A percentile compares a stretch with the other conserved stretches of the same genome.
phyloP scores from a whole-genome alignment of 2,888 invertebrate species.

The Abrostola triplasia region DNA sequence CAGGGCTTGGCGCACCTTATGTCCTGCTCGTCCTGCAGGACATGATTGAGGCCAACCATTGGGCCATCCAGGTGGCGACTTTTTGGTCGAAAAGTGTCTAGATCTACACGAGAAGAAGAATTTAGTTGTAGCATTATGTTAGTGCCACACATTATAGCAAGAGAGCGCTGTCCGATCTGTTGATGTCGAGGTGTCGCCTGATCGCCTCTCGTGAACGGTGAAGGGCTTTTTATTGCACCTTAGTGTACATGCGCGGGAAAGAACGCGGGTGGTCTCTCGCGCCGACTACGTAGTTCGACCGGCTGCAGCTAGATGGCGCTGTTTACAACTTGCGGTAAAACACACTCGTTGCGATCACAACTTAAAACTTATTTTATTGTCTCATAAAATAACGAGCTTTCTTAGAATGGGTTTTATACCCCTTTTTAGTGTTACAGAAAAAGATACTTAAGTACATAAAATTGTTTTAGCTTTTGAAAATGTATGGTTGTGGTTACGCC shows the following conservation, averaged over 20 bases:
- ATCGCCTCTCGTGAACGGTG: slow-evolving; percentile 29
- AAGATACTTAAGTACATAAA: slow-evolving; percentile 7
- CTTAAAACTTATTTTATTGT: slow-evolving; percentile 55
- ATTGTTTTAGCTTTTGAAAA: too few relatives aligned
- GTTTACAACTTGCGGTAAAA: slow-evolving; percentile 53
- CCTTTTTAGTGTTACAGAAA: slow-evolving; percentile 39
- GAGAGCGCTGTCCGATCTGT: not conserved
- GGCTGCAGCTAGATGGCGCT: slow-evolving; percentile 78
- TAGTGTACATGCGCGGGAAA: slow-evolving; percentile 43
- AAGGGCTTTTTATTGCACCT: slow-evolving; percentile 22
- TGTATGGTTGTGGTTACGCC: too few relatives aligned
- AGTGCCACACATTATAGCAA: not conserved
- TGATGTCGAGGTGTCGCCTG: too few relatives aligned
- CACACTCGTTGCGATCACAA: slow-evolving; percentile 31
- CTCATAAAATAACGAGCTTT: slow-evolving; percentile 56
- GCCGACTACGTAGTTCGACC: slow-evolving; percentile 61
- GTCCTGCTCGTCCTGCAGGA: too few relatives aligned
- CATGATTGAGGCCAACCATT: too few relatives aligned
- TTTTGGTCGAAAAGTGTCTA: too few relatives aligned
- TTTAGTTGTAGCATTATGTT: too few relatives aligned
- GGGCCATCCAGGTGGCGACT: too few relatives aligned
- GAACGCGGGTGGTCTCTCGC: slow-evolving; percentile 66
- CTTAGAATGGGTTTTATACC: slow-evolving; percentile 43
- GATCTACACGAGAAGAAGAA: too few relatives aligned
- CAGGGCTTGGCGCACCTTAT: too few relatives aligned